Percentiles rank a stretch among this genome's conserved stretches.
Conservation (phyloP, 1,140 invertebrate genomes). For the Dolichoris vasculosae region DNA sequence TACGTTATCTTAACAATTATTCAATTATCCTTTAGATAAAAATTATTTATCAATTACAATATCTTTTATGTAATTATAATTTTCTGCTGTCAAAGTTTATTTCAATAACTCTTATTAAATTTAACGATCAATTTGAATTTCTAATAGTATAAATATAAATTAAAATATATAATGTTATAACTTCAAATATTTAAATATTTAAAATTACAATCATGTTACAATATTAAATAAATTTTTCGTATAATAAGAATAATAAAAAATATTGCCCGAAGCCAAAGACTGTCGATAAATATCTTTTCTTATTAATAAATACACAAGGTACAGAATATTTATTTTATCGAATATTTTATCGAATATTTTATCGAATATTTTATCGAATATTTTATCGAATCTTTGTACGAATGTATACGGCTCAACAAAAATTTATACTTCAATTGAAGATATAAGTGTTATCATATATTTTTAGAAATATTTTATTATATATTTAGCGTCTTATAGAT, state of each 20-base stretch:
- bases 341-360: background rate
- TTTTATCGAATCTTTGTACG: constrained; percentile 22
- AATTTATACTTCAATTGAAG: constrained; percentile 37
- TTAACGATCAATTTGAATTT: background rate
- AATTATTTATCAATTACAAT: background rate
- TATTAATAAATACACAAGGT: too few relatives aligned
- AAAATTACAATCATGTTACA: background rate
- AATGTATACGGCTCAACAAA: constrained; percentile 45
- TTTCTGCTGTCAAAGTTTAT: background rate
- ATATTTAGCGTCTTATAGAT: background rate
- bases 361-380: background rate
- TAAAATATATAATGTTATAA: background rate
- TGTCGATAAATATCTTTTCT: background rate
- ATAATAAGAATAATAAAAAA: background rate
- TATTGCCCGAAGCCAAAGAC: constrained; percentile 33
- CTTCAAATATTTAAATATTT: background rate
- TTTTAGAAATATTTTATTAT: constrained; percentile 7
- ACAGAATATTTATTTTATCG: background rate
- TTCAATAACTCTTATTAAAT: background rate
- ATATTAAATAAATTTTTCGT: constrained; percentile 14
- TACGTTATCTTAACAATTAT: background rate
- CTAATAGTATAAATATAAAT: background rate
- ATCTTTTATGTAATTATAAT: constrained; percentile 1
- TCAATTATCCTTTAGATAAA: background rate
- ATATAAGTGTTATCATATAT: constrained; percentile 1